These are phyloP conservation scores for Serrognathus titanus DNA, from an alignment of 2,888 invertebrate species.

Conservation along the genomic window DNA sequence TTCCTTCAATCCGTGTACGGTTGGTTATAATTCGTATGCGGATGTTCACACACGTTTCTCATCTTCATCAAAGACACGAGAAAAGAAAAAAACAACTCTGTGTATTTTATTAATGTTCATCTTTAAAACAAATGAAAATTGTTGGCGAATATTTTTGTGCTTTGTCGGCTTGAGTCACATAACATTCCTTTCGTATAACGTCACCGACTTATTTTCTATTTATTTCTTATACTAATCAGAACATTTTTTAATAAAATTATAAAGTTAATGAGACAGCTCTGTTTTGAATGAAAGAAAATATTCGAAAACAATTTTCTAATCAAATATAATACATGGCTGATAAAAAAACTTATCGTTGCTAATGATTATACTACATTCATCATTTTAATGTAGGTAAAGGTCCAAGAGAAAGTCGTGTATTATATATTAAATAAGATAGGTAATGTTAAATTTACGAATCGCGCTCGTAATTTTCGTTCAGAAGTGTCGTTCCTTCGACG, in stretches of 20 bases:
- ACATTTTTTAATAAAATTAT: too few species aligned
- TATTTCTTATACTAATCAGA: too few species aligned
- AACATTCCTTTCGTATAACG: too few species aligned
- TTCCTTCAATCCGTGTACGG: too few species aligned
- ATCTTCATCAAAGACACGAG: too few species aligned
- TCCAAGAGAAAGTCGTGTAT: background rate
- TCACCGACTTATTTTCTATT: too few species aligned
- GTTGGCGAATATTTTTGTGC: background rate
- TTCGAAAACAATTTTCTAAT: conserved; percentile 1
- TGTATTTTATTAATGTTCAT: conserved; percentile 3
- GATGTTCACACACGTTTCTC: too few species aligned
- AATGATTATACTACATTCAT: background rate
- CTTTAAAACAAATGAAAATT: background rate
- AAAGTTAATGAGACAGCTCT: too few species aligned
- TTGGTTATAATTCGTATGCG: too few species aligned
- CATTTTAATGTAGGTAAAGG: background rate
- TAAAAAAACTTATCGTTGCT: too few species aligned
- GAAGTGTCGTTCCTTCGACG: background rate
- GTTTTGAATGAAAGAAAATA: background rate
- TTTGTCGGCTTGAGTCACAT: background rate
- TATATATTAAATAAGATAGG: background rate
- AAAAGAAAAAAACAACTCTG: background rate
- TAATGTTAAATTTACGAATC: background rate
- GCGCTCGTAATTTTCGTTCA: background rate
- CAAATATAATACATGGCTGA: background rate